phyloP scores from a whole-genome alignment of 2,797 vertebrate genomes.

The Pygocentrus nattereri region DNA sequence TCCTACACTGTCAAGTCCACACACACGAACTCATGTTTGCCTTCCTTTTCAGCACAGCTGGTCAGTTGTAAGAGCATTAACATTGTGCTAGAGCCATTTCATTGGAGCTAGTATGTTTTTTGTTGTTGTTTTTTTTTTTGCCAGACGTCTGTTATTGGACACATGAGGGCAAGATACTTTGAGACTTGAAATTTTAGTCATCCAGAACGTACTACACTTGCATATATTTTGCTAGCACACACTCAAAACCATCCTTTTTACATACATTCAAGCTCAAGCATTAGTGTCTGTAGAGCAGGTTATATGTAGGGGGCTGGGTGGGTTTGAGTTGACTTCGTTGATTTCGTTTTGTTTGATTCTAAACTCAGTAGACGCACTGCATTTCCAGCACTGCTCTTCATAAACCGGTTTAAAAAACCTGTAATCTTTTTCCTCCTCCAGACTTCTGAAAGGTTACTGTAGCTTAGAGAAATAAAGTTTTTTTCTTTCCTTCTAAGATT shows the following conservation, averaged over 20 bases:
- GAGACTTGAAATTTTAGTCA: conserved; percentile 33
- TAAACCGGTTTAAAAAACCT: conserved; percentile 50
- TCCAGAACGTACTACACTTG: conserved; percentile 12
- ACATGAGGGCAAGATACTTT: conserved; percentile 33
- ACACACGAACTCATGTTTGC: conserved; percentile 43
- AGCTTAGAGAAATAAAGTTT: not conserved
- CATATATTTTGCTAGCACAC: conserved; percentile 9
- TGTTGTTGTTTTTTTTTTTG: not conserved
- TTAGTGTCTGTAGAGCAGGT: conserved; percentile 21
- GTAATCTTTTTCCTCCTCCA: conserved; percentile 3
- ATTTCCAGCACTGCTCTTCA: not conserved
- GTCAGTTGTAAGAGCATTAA: conserved; percentile 29
- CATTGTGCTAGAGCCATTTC: conserved; percentile 36
- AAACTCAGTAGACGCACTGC: not conserved
- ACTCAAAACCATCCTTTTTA: conserved; percentile 12
- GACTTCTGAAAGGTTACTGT: not conserved
- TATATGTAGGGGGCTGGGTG: not conserved
- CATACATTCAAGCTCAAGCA: not conserved
- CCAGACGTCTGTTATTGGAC: conserved; percentile 23
- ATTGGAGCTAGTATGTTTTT: conserved; percentile 15
- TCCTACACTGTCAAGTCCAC: conserved; percentile 34
- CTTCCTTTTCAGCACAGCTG: conserved; percentile 48
- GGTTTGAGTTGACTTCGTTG: not conserved
- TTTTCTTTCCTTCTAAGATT: not conserved
- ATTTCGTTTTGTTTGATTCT: conserved; percentile 1